Evolutionary conservation across 2,888 invertebrate species (phyloP).

Genomic region (Protonemura montana): DNA sequence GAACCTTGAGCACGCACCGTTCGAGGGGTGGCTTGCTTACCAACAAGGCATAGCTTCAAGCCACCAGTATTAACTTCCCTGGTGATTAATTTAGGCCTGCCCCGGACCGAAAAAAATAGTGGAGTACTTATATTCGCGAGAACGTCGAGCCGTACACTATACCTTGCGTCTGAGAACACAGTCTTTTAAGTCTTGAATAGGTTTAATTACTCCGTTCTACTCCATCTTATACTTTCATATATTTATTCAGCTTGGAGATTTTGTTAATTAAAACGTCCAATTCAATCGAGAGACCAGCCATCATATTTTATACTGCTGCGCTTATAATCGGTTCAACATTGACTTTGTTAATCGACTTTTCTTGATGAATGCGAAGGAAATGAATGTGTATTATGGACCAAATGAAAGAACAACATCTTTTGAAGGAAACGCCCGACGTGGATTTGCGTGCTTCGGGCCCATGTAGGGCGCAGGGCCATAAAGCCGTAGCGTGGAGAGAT

Average conservation of each 20-base stretch:
- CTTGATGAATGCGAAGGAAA: constrained; percentile 33
- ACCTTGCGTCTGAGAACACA: constrained; percentile 8
- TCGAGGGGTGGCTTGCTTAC: neutral
- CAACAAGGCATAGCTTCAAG: neutral
- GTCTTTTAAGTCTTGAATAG: constrained; percentile 41
- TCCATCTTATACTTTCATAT: constrained; percentile 37
- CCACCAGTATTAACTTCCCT: neutral
- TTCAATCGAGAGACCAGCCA: constrained; percentile 13
- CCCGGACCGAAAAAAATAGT: neutral
- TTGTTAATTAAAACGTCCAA: constrained; percentile 40
- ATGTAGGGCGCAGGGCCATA: neutral
- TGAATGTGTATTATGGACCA: constrained; percentile 31
- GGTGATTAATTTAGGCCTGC: neutral
- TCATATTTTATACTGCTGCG: constrained; percentile 19
- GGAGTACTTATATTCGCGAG: neutral
- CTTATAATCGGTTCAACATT: constrained; percentile 40
- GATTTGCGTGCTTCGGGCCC: constrained; percentile 26
- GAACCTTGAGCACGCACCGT: neutral
- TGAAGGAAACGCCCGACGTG: constrained; percentile 33
- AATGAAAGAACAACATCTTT: constrained; percentile 35
- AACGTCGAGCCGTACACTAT: neutral
- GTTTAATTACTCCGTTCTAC: constrained; percentile 37
- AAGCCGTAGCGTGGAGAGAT: neutral
- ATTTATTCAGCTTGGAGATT: constrained; percentile 42
- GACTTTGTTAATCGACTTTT: constrained; percentile 42